phyloP scores from a whole-genome alignment of 2,113 vertebrate genomes.

The Plotosus lineatus region DNA sequence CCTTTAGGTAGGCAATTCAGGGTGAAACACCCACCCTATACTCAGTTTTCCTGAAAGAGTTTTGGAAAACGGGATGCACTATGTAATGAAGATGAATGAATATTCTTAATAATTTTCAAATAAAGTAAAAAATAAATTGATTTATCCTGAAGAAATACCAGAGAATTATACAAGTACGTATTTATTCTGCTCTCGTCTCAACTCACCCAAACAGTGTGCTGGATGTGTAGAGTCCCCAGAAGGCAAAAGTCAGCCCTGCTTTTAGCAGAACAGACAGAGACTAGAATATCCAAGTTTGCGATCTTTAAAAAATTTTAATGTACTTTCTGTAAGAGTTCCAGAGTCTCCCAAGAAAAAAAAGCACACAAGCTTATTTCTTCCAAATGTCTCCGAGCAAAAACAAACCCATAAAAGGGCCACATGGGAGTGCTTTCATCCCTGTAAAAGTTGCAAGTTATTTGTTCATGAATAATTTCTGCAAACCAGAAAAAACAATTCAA shows the following conservation, averaged over 20 bases:
- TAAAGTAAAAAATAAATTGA: not conserved
- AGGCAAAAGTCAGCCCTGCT: slow-evolving; percentile 4
- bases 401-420: slow-evolving; percentile 23
- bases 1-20: not conserved
- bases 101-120: not conserved
- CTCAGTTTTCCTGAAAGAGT: not conserved
- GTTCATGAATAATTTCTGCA: not conserved
- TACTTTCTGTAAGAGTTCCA: slow-evolving; percentile 38
- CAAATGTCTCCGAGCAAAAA: slow-evolving; percentile 50
- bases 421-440: slow-evolving; percentile 43
- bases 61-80: not conserved
- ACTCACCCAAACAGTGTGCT: not conserved
- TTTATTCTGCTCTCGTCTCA: not conserved
- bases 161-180: not conserved
- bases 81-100: not conserved
- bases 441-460: slow-evolving; percentile 16
- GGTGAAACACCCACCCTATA: not conserved
- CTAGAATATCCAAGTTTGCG: slow-evolving; percentile 42
- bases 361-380: not conserved
- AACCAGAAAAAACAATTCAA: not conserved
- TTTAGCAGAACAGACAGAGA: not conserved
- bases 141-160: not conserved
- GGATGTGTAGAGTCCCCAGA: not conserved
- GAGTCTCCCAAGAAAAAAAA: slow-evolving; percentile 41
- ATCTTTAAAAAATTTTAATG: slow-evolving; percentile 20